Conservation (phyloP, 1,140 invertebrate species). For the Polypedilum vanderplanki region DNA sequence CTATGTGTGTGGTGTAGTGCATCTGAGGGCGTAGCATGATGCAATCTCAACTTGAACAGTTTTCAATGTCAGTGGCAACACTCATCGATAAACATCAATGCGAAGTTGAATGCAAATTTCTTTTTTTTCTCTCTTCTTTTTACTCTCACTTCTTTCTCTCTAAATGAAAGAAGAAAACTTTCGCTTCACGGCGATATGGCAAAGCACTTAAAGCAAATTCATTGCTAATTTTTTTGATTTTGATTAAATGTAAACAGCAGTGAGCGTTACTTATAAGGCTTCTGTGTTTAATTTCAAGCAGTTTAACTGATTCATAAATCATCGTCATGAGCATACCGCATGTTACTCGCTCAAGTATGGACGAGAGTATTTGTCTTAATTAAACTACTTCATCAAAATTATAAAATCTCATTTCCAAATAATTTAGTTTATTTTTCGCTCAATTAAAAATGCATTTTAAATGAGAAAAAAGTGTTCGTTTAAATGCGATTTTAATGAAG, state of each 20-base stretch:
- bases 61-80: constrained; percentile 10
- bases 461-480: background rate
- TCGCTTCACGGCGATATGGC: background rate
- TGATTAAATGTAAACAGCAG: constrained; percentile 12
- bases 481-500: background rate
- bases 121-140: too few species aligned
- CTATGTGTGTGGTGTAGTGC: background rate
- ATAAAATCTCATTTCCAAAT: background rate
- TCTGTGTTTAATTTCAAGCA: background rate
- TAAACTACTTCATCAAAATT: background rate
- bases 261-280: background rate
- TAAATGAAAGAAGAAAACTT: constrained; percentile 5
- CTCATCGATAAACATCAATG: background rate
- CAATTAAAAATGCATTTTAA: constrained; percentile 16
- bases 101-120: background rate
- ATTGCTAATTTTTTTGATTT: constrained; percentile 14
- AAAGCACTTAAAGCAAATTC: constrained; percentile 8
- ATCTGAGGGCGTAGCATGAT: background rate
- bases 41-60: background rate
- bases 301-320: background rate
- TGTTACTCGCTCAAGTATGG: background rate
- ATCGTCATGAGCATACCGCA: background rate
- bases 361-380: background rate
- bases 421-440: background rate
- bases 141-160: too few species aligned